Percentiles rank a stretch among this genome's conserved stretches.
These are phyloP conservation scores for Melinaea menophilus DNA, from an alignment of 2,888 invertebrate species.

Conservation along the genomic window DNA sequence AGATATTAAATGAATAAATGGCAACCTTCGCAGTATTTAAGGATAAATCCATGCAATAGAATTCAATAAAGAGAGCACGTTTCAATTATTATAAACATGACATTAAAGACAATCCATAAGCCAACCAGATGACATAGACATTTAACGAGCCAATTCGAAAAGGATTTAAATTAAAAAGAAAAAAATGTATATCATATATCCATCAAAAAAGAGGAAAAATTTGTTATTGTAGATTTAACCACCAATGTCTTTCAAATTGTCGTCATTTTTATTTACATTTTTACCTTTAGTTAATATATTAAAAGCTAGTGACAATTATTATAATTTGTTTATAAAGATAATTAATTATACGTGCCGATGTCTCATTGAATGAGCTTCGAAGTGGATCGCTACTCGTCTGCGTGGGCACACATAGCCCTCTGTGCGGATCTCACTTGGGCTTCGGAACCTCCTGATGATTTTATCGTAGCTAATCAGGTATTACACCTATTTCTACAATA, in stretches of 20 bases:
- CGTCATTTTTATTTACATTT: conserved; percentile 72
- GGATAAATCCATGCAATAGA: neutral
- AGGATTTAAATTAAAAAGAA: conserved; percentile 67
- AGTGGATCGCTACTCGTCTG: conserved; percentile 69
- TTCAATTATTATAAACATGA: conserved; percentile 9
- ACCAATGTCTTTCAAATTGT: conserved; percentile 74
- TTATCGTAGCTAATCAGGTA: conserved; percentile 73
- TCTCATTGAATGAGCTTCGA: conserved; percentile 77
- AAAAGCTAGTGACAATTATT: conserved; percentile 69
- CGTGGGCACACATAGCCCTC: conserved; percentile 75
- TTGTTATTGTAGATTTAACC: conserved; percentile 74
- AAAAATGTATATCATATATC: conserved; percentile 65
- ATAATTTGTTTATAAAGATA: conserved; percentile 65
- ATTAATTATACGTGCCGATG: conserved; percentile 69
- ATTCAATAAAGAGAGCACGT: neutral
- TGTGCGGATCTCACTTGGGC: conserved; percentile 76
- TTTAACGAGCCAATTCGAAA: conserved; percentile 63
- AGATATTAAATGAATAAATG: too few species aligned
- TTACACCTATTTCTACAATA: neutral
- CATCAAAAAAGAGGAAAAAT: conserved; percentile 74
- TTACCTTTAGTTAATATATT: conserved; percentile 69
- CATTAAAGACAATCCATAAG: conserved; percentile 29
- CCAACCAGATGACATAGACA: conserved; percentile 66
- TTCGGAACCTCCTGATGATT: conserved; percentile 70
- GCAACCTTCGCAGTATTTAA: neutral